Evolutionary conservation across 2,797 vertebrate genomes (phyloP).

Genomic region (Melopsittacus undulatus): DNA sequence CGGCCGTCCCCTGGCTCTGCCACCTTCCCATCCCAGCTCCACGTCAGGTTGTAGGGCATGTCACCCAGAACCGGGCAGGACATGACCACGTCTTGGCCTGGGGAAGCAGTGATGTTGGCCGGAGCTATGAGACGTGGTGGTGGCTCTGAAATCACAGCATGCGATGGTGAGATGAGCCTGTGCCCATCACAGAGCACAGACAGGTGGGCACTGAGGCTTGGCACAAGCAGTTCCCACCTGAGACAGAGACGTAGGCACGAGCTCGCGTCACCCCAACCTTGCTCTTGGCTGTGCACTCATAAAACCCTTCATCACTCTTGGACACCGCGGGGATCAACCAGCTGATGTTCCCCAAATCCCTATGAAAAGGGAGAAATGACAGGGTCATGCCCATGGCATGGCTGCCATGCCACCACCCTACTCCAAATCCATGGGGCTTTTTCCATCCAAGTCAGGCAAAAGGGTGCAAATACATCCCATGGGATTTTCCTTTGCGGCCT

Average conservation of each 20-base stretch:
- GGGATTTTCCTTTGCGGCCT: neutral
- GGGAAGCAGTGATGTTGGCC: slow-evolving; percentile 81
- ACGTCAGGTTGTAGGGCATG: slow-evolving; percentile 87
- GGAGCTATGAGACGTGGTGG: slow-evolving; percentile 78
- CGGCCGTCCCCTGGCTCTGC: slow-evolving; percentile 55
- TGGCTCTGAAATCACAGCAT: slow-evolving; percentile 75
- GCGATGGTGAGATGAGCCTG: fast-evolving
- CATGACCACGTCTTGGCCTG: slow-evolving; percentile 79
- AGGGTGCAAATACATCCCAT: fast-evolving
- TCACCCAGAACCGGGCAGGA: slow-evolving; percentile 82
- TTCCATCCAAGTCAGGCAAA: neutral
- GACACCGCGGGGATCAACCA: slow-evolving; percentile 86
- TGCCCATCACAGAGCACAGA: neutral
- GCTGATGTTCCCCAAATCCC: slow-evolving; percentile 83
- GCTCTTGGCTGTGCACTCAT: slow-evolving; percentile 87
- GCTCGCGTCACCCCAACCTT: slow-evolving; percentile 82
- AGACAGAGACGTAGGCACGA: slow-evolving; percentile 79
- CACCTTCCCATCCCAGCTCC: slow-evolving; percentile 78
- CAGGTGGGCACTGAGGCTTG: fast-evolving
- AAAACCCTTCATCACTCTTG: slow-evolving; percentile 83
- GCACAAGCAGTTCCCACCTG: slow-evolving; percentile 76
- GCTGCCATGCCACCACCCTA: no score
- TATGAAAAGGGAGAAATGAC: slow-evolving; percentile 26
- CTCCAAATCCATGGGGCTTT: neutral
- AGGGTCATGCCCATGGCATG: neutral